phyloP scores from a whole-genome alignment of 2,888 invertebrate species.

The Amorpha juglandis region DNA sequence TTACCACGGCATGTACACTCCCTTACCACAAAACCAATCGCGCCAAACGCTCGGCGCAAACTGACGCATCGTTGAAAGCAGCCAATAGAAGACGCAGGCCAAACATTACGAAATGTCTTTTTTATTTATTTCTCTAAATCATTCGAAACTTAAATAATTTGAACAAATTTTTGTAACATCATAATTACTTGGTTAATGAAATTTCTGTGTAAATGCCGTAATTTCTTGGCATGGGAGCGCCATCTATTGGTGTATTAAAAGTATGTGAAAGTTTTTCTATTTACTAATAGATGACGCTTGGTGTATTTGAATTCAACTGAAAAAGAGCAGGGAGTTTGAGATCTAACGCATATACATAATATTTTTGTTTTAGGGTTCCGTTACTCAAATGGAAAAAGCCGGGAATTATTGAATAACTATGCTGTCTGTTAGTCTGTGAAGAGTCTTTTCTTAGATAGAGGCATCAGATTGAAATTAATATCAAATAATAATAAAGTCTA shows the following conservation, averaged over 20 bases:
- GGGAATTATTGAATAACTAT: too few relatives aligned
- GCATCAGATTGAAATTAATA: too few relatives aligned
- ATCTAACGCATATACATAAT: not conserved
- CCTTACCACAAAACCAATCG: constrained; percentile 41
- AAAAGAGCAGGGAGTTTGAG: not conserved
- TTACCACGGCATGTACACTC: not conserved
- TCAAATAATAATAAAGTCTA: too few relatives aligned
- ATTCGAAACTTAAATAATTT: not conserved
- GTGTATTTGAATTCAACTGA: not conserved
- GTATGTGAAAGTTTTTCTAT: constrained; percentile 14
- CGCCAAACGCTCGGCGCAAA: constrained; percentile 65
- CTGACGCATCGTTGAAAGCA: constrained; percentile 50
- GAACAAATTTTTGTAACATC: not conserved
- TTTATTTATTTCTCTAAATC: not conserved
- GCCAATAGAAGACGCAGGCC: constrained; percentile 19
- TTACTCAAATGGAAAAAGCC: too few relatives aligned
- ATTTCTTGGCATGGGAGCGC: not conserved
- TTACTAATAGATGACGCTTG: constrained; percentile 20
- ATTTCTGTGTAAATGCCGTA: not conserved
- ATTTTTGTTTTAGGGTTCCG: too few relatives aligned
- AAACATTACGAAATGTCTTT: not conserved
- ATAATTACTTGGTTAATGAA: not conserved
- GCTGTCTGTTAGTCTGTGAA: too few relatives aligned
- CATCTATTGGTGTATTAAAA: not conserved
- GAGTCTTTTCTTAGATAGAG: too few relatives aligned